Conservation (phyloP, 2,888 invertebrate genomes). For the Melipona bicolor region DNA sequence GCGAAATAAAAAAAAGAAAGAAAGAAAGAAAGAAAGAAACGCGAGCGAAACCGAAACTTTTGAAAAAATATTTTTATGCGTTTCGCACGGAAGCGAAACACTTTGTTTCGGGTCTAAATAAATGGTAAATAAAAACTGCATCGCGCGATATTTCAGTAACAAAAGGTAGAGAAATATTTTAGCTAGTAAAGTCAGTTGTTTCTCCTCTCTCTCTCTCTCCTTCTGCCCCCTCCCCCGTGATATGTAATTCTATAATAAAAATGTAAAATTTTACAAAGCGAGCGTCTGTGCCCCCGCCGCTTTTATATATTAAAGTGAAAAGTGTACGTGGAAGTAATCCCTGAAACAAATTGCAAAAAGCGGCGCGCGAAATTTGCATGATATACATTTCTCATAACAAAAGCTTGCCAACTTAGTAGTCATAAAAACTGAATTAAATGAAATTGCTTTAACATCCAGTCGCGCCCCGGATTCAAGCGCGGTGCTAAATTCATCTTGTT, state of each 20-base stretch:
- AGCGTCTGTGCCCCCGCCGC: slow-evolving; percentile 1
- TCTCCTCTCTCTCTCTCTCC: not conserved
- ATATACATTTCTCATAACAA: slow-evolving; percentile 8
- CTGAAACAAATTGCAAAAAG: slow-evolving; percentile 17
- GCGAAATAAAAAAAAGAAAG: too few species aligned
- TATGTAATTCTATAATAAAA: slow-evolving; percentile 30
- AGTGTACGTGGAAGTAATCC: not conserved
- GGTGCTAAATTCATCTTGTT: not conserved
- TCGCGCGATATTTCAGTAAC: slow-evolving; percentile 16
- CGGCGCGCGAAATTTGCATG: slow-evolving; percentile 18
- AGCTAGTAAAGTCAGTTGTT: slow-evolving; percentile 21
- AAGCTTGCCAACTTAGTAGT: slow-evolving; percentile 14
- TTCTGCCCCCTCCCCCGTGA: not conserved
- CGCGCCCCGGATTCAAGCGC: not conserved
- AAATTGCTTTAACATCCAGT: not conserved
- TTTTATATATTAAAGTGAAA: slow-evolving; percentile 9
- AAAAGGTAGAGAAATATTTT: slow-evolving; percentile 12
- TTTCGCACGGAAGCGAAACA: not conserved
- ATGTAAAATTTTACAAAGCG: slow-evolving; percentile 23
- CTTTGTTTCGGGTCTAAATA: slow-evolving; percentile 7
- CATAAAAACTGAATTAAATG: not conserved
- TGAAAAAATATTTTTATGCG: not conserved
- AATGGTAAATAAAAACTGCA: slow-evolving; percentile 11
- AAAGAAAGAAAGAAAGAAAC: not conserved
- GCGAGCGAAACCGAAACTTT: not conserved